Percentiles rank a stretch among this genome's conserved stretches.
phyloP scores from a whole-genome alignment of 2,888 invertebrate genomes.

The Pollenia labialis region DNA sequence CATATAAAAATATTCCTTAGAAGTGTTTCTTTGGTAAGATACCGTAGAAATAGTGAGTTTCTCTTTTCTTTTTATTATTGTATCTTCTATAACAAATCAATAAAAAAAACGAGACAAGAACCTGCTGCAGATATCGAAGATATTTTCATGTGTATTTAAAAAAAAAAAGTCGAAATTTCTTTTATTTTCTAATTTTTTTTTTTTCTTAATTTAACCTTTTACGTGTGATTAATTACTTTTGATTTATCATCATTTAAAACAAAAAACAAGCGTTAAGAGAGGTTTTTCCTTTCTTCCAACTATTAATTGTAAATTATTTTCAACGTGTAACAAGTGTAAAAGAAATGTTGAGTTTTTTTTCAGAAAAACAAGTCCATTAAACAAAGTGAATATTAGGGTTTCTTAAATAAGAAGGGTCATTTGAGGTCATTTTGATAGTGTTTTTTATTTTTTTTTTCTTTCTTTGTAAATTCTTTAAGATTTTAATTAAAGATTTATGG shows the following conservation, averaged over 20 bases:
- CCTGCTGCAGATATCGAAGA: not conserved
- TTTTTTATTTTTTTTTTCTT: constrained; percentile 19
- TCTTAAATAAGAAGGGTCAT: constrained; percentile 22
- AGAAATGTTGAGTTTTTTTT: constrained; percentile 41
- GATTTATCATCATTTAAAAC: constrained; percentile 30
- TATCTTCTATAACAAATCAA: constrained; percentile 32
- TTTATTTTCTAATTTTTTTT: not conserved
- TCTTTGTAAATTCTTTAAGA: constrained; percentile 20
- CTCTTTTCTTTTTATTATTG: constrained; percentile 3
- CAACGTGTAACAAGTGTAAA: constrained; percentile 61
- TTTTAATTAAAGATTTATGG: constrained; percentile 55
- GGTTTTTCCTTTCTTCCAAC: constrained; percentile 4
- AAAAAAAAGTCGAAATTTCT: not conserved
- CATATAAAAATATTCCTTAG: not conserved
- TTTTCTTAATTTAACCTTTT: constrained; percentile 40
- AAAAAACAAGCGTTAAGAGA: not conserved
- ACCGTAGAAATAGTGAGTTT: not conserved
- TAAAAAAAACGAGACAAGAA: constrained; percentile 13
- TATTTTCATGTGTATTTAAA: not conserved
- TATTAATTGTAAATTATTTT: constrained; percentile 30
- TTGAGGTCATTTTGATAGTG: constrained; percentile 55
- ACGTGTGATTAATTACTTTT: constrained; percentile 64
- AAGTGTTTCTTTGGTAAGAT: constrained; percentile 16
- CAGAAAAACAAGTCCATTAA: constrained; percentile 3
- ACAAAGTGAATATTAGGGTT: constrained; percentile 24